phyloP scores from a whole-genome alignment of 2,888 invertebrate species.

The Ennomos quercinarius region DNA sequence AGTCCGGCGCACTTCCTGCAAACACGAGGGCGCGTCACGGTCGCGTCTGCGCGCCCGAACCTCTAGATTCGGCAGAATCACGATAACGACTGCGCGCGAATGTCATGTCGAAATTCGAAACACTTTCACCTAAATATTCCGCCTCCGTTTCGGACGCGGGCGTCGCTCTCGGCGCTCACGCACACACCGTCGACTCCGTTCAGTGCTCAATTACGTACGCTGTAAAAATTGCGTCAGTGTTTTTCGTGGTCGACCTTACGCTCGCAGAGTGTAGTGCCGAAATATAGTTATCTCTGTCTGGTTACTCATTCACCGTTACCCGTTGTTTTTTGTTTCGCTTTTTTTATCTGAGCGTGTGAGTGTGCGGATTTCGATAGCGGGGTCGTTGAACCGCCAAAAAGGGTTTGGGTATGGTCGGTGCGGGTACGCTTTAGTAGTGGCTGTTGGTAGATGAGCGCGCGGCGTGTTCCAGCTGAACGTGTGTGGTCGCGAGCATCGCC shows the following conservation, averaged over 20 bases:
- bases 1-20: slow-evolving; percentile 72
- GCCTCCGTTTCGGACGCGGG: slow-evolving; percentile 85
- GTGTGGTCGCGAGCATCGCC: slow-evolving; percentile 67
- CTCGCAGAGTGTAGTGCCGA: slow-evolving; percentile 70
- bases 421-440: slow-evolving; percentile 64
- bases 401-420: slow-evolving; percentile 75
- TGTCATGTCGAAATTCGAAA: slow-evolving; percentile 86
- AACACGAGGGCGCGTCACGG: slow-evolving; percentile 60
- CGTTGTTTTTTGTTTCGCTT: slow-evolving; percentile 76
- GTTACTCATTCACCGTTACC: slow-evolving; percentile 75
- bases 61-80: slow-evolving; percentile 85
- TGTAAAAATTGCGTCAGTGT: slow-evolving; percentile 85
- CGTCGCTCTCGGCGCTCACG: slow-evolving; percentile 84
- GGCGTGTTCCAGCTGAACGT: slow-evolving; percentile 51
- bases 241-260: slow-evolving; percentile 83
- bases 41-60: slow-evolving; percentile 71
- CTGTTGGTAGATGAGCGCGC: slow-evolving; percentile 59
- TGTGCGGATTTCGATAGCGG: slow-evolving; percentile 84
- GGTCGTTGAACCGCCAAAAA: slow-evolving; percentile 81
- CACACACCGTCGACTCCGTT: slow-evolving; percentile 76
- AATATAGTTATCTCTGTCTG: slow-evolving; percentile 84
- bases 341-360: slow-evolving; percentile 81
- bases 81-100: slow-evolving; percentile 86
- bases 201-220: slow-evolving; percentile 82
- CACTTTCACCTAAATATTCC: slow-evolving; percentile 86